A percentile compares a stretch with the other conserved stretches of the same genome.
Conservation (phyloP, 2,797 vertebrate genomes). For the Fundulus diaphanus region DNA sequence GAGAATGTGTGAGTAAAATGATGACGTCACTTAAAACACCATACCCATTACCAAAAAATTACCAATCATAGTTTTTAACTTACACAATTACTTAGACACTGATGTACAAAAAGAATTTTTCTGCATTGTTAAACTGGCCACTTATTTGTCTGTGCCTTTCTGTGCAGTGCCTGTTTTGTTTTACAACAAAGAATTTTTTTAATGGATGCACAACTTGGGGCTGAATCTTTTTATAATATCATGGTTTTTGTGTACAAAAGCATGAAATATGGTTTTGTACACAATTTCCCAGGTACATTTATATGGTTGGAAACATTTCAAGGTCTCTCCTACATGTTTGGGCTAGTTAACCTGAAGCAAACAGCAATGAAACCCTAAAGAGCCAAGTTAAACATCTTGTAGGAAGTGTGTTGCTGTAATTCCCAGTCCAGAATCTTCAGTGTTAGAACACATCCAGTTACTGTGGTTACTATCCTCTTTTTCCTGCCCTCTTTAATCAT, state of each 20-base stretch:
- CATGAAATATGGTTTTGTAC: neutral
- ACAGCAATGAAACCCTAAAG: neutral
- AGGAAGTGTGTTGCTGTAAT: neutral
- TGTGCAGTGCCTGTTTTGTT: neutral
- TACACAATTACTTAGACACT: neutral
- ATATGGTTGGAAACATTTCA: neutral
- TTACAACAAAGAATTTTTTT: neutral
- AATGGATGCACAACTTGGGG: too few relatives aligned
- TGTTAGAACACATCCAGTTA: slow-evolving; percentile 4
- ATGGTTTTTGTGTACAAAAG: too few relatives aligned
- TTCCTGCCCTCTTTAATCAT: slow-evolving; percentile 41
- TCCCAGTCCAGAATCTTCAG: neutral
- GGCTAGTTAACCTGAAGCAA: neutral
- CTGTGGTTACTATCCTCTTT: slow-evolving; percentile 22
- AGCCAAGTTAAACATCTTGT: neutral
- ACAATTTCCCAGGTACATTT: neutral
- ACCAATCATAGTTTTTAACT: neutral
- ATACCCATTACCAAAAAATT: neutral
- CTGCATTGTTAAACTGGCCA: neutral
- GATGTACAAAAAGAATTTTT: neutral
- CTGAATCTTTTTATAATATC: too few relatives aligned
- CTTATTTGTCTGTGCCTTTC: neutral
- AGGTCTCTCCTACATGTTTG: neutral
- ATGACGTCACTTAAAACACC: slow-evolving; percentile 33
- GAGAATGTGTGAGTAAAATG: slow-evolving; percentile 47